Percentiles rank a stretch among this genome's conserved stretches.
phyloP scores from a whole-genome alignment of 2,888 invertebrate species.

The Pristionchus exspectatus region DNA sequence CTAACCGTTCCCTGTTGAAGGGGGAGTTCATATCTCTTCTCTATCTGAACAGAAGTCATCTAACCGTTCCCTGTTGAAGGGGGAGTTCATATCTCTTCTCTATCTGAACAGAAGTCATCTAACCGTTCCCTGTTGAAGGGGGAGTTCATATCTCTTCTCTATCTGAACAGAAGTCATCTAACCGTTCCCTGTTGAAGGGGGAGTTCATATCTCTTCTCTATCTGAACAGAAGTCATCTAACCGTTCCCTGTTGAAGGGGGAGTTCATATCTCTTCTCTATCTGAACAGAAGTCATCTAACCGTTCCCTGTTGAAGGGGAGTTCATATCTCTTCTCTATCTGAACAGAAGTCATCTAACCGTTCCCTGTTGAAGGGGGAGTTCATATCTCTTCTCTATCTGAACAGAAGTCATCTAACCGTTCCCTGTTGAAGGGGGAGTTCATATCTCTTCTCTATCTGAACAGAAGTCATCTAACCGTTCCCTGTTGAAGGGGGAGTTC shows the following conservation, averaged over 20 bases:
- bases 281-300: neutral
- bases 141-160: conserved; percentile 28
- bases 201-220: conserved; percentile 31
- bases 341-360: neutral
- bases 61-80: conserved; percentile 9
- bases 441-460: conserved; percentile 30
- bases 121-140: conserved; percentile 2
- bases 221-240: neutral
- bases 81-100: conserved; percentile 24
- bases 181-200: conserved; percentile 12
- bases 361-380: no score
- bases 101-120: neutral
- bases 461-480: neutral
- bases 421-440: no score
- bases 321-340: conserved; percentile 36
- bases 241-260: no score
- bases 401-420: neutral
- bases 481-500: no score
- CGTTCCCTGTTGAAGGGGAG: no score
- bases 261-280: conserved; percentile 33
- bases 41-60: neutral
- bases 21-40: no score
- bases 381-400: conserved; percentile 28
- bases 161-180: neutral
- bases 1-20: conserved; percentile 5